Conservation (phyloP, 2,888 invertebrate genomes). For the Steinernema carpocapsae region DNA sequence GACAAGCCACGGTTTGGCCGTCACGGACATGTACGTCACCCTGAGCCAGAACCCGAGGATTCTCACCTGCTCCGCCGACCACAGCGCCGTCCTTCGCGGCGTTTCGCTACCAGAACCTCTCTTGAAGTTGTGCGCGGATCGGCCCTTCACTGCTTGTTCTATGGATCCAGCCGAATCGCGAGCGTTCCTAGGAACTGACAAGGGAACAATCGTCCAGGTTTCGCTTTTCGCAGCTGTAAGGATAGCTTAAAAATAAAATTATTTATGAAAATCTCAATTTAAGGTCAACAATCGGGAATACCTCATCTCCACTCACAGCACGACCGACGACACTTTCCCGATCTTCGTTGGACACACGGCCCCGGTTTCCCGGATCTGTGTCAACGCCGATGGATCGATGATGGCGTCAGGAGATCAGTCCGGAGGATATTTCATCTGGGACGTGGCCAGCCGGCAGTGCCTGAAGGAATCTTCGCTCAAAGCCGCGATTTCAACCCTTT, state of each 20-base stretch:
- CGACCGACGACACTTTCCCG: constrained; percentile 12
- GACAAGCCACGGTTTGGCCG: constrained; percentile 53
- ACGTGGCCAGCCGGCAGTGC: constrained; percentile 58
- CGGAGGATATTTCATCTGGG: constrained; percentile 61
- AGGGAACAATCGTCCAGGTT: constrained; percentile 56
- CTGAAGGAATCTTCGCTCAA: constrained; percentile 47
- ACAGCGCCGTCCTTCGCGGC: constrained; percentile 38
- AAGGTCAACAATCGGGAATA: constrained; percentile 25
- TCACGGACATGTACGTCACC: constrained; percentile 53
- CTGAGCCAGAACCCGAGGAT: constrained; percentile 51
- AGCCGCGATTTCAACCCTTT: constrained; percentile 33
- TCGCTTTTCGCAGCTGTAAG: constrained; percentile 40
- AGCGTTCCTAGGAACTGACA: constrained; percentile 56
- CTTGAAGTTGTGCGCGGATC: constrained; percentile 54
- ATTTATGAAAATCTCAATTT: neutral
- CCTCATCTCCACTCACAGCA: constrained; percentile 26
- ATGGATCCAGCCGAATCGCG: constrained; percentile 59
- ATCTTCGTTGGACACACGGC: constrained; percentile 34
- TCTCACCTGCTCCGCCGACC: constrained; percentile 54
- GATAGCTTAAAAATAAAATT: neutral
- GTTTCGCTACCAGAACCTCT: constrained; percentile 37
- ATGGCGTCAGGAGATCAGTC: constrained; percentile 57
- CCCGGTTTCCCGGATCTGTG: constrained; percentile 38
- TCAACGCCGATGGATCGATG: constrained; percentile 57
- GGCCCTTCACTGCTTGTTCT: constrained; percentile 54